Evolutionary conservation across 2,888 invertebrate genomes (phyloP), one percentile per base, ranked within the genome.

Genomic region (Watsonalla cultraria): DNA sequence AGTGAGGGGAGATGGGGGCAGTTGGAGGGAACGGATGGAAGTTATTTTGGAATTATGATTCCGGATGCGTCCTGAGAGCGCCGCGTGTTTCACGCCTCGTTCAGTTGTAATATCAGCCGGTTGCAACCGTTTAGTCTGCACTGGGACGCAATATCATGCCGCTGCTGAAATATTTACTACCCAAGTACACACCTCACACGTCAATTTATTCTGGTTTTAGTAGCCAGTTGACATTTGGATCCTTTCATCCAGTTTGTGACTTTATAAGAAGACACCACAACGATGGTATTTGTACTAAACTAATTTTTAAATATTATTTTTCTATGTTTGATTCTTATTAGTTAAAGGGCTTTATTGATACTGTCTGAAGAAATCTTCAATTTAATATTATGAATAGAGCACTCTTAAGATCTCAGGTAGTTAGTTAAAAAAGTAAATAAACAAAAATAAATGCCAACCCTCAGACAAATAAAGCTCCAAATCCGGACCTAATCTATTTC

Each of bases 41-140:
- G 89, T 88, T 90, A 90, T 90, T 90, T 90, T 85, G 86, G 86
- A 90, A 90, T 90, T 90, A 90, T 89, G 89, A 90, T 90, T 89
- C 90, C 88, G 89, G 88, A 90, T 89, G 88, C 88, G 88, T 87
- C 78, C 78, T 75, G 70, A 69, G 76, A 77, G 79, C 83, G 76
- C 79, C 82, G 84, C 80, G 81, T 87, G 87, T 86, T 89, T 90
- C 89, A 82, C 90, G 87, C 87, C 88, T 88, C 86, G 87, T 88
- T 88, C 80, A 77, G 71, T 67, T 70, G 78, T 81, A 82, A 86
- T 86, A 84, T 84, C 74, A 74, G 78, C 73, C 78, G 73, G 78
- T 76, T 84, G 84, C 83, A 83, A 80, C 70, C 73, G 73, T 76
- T 84, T 77, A 72, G 70, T 71, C 73, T 82, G 82, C 82, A 81